A percentile compares a stretch with the other conserved stretches of the same genome.
phyloP scores from a whole-genome alignment of 2,888 invertebrate genomes.

The Eupithecia centaureata region DNA sequence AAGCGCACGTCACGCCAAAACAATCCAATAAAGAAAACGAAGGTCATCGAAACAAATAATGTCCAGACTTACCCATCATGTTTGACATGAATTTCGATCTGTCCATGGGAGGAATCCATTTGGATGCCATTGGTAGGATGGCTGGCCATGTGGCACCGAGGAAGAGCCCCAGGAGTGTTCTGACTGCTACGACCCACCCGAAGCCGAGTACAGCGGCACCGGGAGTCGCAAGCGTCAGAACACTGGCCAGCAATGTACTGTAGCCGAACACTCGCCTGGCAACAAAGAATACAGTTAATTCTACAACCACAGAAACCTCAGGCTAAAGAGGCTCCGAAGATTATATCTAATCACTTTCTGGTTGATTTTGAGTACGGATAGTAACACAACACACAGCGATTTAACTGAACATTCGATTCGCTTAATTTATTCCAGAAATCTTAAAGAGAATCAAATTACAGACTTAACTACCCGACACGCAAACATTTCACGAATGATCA shows the following conservation, averaged over 20 bases:
- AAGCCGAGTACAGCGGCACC: conserved; percentile 88
- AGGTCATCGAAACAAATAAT: conserved; percentile 8
- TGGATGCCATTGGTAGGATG: conserved; percentile 95
- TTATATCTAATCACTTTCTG: not conserved
- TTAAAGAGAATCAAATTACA: conserved; percentile 25
- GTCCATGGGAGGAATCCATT: conserved; percentile 97
- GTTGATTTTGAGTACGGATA: not conserved
- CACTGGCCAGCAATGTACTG: conserved; percentile 91
- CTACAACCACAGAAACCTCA: not conserved
- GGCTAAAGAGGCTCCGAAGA: not conserved
- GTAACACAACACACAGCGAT: not conserved
- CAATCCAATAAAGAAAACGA: conserved; percentile 31
- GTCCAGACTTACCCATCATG: conserved; percentile 89
- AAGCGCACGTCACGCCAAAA: conserved; percentile 16
- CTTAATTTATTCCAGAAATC: conserved; percentile 44
- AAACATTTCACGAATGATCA: conserved; percentile 51
- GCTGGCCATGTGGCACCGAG: conserved; percentile 97
- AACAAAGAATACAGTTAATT: conserved; percentile 28
- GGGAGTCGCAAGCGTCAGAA: conserved; percentile 92
- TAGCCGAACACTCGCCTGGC: conserved; percentile 91
- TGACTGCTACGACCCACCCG: conserved; percentile 87
- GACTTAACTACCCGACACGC: conserved; percentile 50
- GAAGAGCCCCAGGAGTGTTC: conserved; percentile 90
- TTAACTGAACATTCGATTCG: conserved; percentile 38
- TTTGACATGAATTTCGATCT: conserved; percentile 96